Conservation (phyloP, 1,140 invertebrate genomes). For the Atta colombica region DNA sequence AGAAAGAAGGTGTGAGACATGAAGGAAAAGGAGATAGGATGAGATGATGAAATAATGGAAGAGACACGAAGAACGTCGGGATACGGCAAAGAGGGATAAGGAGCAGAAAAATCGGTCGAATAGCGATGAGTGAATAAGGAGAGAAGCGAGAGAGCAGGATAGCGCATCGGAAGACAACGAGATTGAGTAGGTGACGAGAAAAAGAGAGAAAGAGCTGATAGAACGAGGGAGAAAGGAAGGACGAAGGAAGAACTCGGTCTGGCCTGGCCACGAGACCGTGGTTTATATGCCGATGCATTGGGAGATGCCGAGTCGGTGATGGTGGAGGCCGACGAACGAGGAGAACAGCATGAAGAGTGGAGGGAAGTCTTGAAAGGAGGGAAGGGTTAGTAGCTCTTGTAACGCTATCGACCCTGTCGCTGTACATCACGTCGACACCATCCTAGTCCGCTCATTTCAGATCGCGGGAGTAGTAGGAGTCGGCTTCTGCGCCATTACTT, state of each 20-base stretch:
- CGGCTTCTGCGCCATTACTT: slow-evolving; percentile 85
- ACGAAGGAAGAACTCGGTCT: slow-evolving; percentile 44
- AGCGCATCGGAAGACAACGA: slow-evolving; percentile 35
- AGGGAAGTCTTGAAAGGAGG: slow-evolving; percentile 58
- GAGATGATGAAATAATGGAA: slow-evolving; percentile 59
- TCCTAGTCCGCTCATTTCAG: slow-evolving; percentile 84
- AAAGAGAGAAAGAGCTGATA: slow-evolving; percentile 9
- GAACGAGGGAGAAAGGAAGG: neutral
- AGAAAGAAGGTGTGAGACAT: neutral
- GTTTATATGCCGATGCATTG: slow-evolving; percentile 77
- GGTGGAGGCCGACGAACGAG: slow-evolving; percentile 74
- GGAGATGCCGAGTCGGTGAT: slow-evolving; percentile 44
- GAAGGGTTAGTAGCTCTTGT: slow-evolving; percentile 87
- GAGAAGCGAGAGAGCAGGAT: slow-evolving; percentile 3
- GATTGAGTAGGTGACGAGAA: slow-evolving; percentile 36
- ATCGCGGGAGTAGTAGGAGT: slow-evolving; percentile 80
- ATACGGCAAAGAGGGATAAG: slow-evolving; percentile 56
- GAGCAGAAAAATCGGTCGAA: slow-evolving; percentile 45
- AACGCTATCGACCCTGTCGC: slow-evolving; percentile 87
- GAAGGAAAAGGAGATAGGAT: neutral
- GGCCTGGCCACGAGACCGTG: slow-evolving; percentile 71
- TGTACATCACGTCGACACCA: slow-evolving; percentile 87
- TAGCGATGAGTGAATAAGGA: slow-evolving; percentile 9
- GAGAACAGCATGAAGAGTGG: slow-evolving; percentile 19
- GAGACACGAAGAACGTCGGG: slow-evolving; percentile 15